Evolutionary conservation across 2,113 vertebrate genomes (phyloP).

Genomic region (Heteronetta atricapilla): DNA sequence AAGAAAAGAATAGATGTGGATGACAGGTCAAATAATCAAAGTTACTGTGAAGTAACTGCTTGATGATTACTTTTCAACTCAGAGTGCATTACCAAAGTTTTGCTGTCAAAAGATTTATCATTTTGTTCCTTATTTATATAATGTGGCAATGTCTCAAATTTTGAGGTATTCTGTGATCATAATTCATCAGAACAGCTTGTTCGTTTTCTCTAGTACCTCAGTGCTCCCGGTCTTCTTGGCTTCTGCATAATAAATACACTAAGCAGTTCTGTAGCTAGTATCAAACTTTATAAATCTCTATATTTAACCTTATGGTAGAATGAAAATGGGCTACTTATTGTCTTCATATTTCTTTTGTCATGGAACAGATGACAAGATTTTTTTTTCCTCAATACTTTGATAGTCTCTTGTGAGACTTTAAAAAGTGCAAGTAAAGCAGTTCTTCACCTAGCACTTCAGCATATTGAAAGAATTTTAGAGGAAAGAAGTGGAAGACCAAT

Average conservation of each 20-base stretch:
- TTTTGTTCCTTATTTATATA: background rate
- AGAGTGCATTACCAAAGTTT: background rate
- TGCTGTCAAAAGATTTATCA: background rate
- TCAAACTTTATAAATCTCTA: background rate
- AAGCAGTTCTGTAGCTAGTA: background rate
- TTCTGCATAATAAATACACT: background rate
- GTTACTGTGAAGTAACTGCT: background rate
- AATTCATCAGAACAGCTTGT: background rate
- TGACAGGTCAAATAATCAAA: background rate
- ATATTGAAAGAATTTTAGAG: background rate
- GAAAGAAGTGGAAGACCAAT: background rate
- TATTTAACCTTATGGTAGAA: background rate
- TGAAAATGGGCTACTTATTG: background rate
- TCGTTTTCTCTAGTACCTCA: background rate
- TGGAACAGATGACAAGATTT: background rate
- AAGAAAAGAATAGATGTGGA: background rate
- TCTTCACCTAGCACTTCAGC: background rate
- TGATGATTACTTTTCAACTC: background rate
- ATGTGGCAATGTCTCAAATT: background rate
- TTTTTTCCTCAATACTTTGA: background rate
- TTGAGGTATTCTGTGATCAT: background rate
- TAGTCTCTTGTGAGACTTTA: background rate
- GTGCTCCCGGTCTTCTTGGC: background rate
- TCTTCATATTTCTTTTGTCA: background rate
- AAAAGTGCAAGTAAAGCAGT: background rate